Evolutionary conservation across 2,797 vertebrate genomes (phyloP), one percentile per base, ranked within the genome.

Genomic region (Crax fasciolata): DNA sequence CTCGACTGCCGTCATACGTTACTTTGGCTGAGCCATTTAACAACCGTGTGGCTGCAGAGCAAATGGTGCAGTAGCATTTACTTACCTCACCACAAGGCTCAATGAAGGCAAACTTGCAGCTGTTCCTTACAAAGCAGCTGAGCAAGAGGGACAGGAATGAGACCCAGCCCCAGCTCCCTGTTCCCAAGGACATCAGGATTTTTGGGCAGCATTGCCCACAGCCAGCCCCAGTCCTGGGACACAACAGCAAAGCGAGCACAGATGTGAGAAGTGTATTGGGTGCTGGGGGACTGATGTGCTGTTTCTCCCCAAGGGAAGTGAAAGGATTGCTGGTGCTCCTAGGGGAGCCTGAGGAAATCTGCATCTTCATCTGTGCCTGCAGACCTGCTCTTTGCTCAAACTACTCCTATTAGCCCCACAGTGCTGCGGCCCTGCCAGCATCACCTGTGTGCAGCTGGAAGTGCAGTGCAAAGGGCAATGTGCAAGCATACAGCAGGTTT

Each of bases 171-270:
- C 11, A 54, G 66, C 7, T 14, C 13, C 6, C 9, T 35, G 57
- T 65, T 76, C 13, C 65, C 41, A 43, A 23, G 32, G 17, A 21
- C 1, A 0, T 4, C 16, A 90, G 63, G 55, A 6, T 63, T 65
- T 84, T 21, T 32, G 38, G 63, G 30, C 68, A 59, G 74, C 8
- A 0, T 13, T 35, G 24, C 39, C 20, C 13, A 5, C 44, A 20
- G 54, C 20, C 55, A 78, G 39, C 6, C 25, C 17, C 59, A 78
- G 57, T 17, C 46, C 46, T n/a, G 8, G 70, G 44, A 28, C 49
- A 55, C 35, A 46, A 44, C 39, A 32, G 59, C 65, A 67, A 54
- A 38, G 4, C 0, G 0, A 0, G 0, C 38, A 14, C 2, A 4
- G 32, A 48, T 10, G 52, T 16, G 17, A 38, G 7, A 7, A 54